Base-by-base conservation (phyloP, 30 jellyfish, hydroid and myxozoan genomes). In the Turritopsis rubra region DNA sequence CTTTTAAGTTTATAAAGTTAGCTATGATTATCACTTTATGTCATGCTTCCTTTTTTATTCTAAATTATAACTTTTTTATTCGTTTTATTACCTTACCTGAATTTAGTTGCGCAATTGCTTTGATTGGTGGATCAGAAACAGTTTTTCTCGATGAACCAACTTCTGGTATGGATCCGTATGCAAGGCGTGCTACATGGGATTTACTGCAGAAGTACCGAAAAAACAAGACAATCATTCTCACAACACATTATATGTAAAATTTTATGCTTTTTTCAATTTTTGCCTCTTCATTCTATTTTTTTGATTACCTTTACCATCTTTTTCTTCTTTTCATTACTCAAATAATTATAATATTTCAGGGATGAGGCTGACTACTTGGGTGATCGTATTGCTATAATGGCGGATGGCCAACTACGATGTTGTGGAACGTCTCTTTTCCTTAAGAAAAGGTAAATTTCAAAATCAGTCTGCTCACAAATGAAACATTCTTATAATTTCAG, bases 361-460 rank as follows among this genome's bases (percentile, higher is more conserved):
- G 97, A 94, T 79, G 99, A 94, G 75, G 99, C 99, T 29, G 99
- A 93, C 80, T 93, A 88, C 82, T 96, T 94, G 66, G 97, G 97
- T 13, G 99, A 94, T 89, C 85, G 97, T 52, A 94, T 89, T 66
- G 99, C 97, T 5, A 94, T 94, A 24, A 89, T 94, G 99, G 95
- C 99, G 8, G 96, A 94, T 41, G 99, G 99, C 21, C 66, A 79
- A 71, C 85, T 94, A 30, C 88, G 95, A 19, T 94, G 99, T 70
- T 89, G 99, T 94, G 99, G 99, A 9, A 75, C 95, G 66, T 88
- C 97, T 13, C 71, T 94, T 87, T 94, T 89, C 73, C 81, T 94
- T 65, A 94, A 94, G 75, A 94, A 89, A 81, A 83, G 97, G 99
- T 94, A 52, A 23, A 29, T 16, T 22, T 19, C 25, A 9, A 1